Base-by-base conservation (phyloP, 1,140 invertebrate species). In the Globodera rostochiensis region DNA sequence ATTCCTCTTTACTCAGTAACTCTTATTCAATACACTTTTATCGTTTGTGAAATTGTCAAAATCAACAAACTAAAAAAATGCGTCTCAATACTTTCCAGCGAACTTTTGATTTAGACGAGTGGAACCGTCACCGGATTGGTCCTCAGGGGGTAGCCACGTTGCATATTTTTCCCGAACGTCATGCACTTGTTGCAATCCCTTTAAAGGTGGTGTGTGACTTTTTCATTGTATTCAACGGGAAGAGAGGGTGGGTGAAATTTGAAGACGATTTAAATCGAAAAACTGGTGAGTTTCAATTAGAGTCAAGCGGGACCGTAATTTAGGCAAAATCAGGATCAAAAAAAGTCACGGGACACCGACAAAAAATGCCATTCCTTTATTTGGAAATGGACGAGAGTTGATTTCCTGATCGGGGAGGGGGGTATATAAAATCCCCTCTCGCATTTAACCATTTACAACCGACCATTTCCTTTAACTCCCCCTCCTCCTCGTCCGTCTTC, bases 101-200 rank as follows among this genome's bases (percentile, higher is more conserved):
- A 84, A 83, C 66, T 83, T 83, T 4, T n/a, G 13, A 71, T 83
- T 83, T 11, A 83, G 82, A 49, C n/a, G 13, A 25, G 82, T 76
- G 49, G 53, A 67, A 36, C 82, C 82, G 64, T 83, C 82, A 36
- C 81, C 81, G 6, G 78, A 82, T 49, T 82, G 81, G 66, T 74
- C 71, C 60, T 83, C 73, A 21, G 82, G 82, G 19, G 82, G 82
- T n/a, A 83, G 53, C 82, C 82, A 83, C 4, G 82, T 83, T 9
- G 74, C 82, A 57, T 83, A 83, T 25, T 84, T 64, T 8, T 82
- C 82, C 45, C 53, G 57, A 8, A 50, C 70, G 15, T 83, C 69
- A 0, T 45, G 69, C 69, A 45, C 9, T 71, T 47, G 46, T 71
- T 71, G 69, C 9, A 15, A 7, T 47, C n/a, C 69, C 69, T 47